A percentile compares a stretch with the other conserved stretches of the same genome.
phyloP scores from a whole-genome alignment of 2,113 vertebrate genomes.

The Scomber scombrus region DNA sequence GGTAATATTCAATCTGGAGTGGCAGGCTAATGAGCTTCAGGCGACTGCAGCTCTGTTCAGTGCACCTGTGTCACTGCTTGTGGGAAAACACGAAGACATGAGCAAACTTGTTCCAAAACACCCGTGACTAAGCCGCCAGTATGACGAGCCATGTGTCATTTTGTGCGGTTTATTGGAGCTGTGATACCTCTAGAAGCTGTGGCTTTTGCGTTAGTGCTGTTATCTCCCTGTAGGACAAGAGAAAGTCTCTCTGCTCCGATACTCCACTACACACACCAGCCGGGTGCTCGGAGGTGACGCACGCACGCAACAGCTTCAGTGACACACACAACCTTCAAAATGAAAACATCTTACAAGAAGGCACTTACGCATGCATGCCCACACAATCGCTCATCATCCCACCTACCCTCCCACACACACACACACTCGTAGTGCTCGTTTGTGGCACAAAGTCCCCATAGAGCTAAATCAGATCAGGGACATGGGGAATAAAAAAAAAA shows the following conservation, averaged over 20 bases:
- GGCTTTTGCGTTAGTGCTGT: slow-evolving; percentile 34
- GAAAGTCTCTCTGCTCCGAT: slow-evolving; percentile 15
- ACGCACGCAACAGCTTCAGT: too few relatives aligned
- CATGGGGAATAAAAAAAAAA: slow-evolving; percentile 51
- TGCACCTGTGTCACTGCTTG: slow-evolving; percentile 46
- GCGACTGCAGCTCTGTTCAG: neutral
- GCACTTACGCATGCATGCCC: slow-evolving; percentile 71
- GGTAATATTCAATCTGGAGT: slow-evolving; percentile 26
- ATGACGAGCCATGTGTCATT: slow-evolving; percentile 62
- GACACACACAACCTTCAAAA: slow-evolving; percentile 73
- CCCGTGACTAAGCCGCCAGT: slow-evolving; percentile 69
- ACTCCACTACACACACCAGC: neutral
- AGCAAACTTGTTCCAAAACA: slow-evolving; percentile 74
- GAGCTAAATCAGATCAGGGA: slow-evolving; percentile 78
- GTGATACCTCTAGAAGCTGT: slow-evolving; percentile 28
- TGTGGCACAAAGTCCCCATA: slow-evolving; percentile 56
- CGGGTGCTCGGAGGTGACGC: too few relatives aligned
- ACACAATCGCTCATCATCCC: slow-evolving; percentile 68
- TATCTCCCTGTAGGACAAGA: slow-evolving; percentile 37
- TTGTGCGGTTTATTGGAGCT: slow-evolving; percentile 14
- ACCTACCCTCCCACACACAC: slow-evolving; percentile 49
- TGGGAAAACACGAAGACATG: slow-evolving; percentile 55
- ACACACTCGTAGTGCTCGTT: slow-evolving; percentile 29
- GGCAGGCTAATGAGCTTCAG: slow-evolving; percentile 55
- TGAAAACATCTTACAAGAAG: slow-evolving; percentile 68